Conservation (phyloP, 1,140 invertebrate species). For the Euborellia annulipes region DNA sequence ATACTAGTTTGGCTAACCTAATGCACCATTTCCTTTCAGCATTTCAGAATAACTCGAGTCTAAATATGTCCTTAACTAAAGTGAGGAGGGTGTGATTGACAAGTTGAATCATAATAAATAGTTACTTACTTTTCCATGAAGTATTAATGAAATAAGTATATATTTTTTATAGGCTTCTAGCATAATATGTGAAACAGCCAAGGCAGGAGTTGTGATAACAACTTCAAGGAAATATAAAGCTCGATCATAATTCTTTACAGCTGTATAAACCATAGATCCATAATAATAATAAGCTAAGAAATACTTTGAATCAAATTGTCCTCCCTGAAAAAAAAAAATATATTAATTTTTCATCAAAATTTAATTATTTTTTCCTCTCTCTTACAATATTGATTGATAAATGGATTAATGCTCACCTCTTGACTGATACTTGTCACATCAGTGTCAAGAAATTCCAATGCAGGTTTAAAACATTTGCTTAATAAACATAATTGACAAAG, state of each 20-base stretch:
- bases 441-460: conserved; percentile 71
- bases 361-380: not conserved
- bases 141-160: conserved; percentile 76
- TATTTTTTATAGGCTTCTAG: conserved; percentile 94
- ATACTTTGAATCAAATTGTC: conserved; percentile 78
- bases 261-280: conserved; percentile 91
- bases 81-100: no score
- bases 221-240: conserved; percentile 93
- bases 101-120: no score
- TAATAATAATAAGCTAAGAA: conserved; percentile 94
- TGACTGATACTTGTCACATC: conserved; percentile 84
- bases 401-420: conserved; percentile 41
- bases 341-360: not conserved
- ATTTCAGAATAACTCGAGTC: no score
- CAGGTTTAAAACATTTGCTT: conserved; percentile 84
- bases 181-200: conserved; percentile 92
- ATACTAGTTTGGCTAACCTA: no score
- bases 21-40: no score
- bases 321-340: conserved; percentile 33
- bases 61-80: no score
- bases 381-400: not conserved
- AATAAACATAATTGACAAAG: conserved; percentile 82
- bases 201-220: conserved; percentile 78
- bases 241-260: conserved; percentile 79
- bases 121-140: conserved; percentile 72